Evolutionary conservation across 2,113 vertebrate genomes (phyloP).

Genomic region (Bufo gargarizans): DNA sequence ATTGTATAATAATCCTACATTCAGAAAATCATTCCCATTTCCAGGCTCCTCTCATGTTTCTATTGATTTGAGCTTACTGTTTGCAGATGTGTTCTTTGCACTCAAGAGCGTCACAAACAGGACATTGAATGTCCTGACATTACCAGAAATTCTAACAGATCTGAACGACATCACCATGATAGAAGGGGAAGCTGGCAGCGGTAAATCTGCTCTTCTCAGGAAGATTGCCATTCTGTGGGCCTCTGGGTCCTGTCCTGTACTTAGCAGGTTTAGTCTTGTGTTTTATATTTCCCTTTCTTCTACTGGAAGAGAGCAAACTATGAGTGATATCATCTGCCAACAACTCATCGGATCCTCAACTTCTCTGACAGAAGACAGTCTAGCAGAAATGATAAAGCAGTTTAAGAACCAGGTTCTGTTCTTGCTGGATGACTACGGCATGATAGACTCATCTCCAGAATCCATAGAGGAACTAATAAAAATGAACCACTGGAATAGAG

Average conservation of each 20-base stretch:
- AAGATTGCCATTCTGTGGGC: slow-evolving; percentile 67
- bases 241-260: slow-evolving; percentile 63
- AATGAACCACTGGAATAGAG: slow-evolving; percentile 59
- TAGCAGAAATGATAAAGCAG: slow-evolving; percentile 51
- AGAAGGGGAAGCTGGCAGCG: slow-evolving; percentile 66
- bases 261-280: slow-evolving; percentile 67
- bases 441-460: slow-evolving; percentile 39
- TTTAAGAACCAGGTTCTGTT: slow-evolving; percentile 62
- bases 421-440: slow-evolving; percentile 64
- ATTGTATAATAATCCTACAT: slow-evolving; percentile 54
- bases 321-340: slow-evolving; percentile 58
- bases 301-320: slow-evolving; percentile 34
- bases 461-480: slow-evolving; percentile 60
- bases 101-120: slow-evolving; percentile 59
- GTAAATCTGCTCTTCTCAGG: slow-evolving; percentile 65
- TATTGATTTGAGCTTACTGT: slow-evolving; percentile 55
- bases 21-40: slow-evolving; percentile 57
- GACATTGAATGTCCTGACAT: slow-evolving; percentile 43
- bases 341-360: slow-evolving; percentile 52
- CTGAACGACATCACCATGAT: slow-evolving; percentile 63
- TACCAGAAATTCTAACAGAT: slow-evolving; percentile 60
- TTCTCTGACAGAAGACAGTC: slow-evolving; percentile 52
- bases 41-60: slow-evolving; percentile 31
- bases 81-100: slow-evolving; percentile 60
- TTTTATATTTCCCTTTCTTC: slow-evolving; percentile 64